Base-by-base conservation (phyloP, 2,888 invertebrate species). In the Drosophila quasianomalipes region DNA sequence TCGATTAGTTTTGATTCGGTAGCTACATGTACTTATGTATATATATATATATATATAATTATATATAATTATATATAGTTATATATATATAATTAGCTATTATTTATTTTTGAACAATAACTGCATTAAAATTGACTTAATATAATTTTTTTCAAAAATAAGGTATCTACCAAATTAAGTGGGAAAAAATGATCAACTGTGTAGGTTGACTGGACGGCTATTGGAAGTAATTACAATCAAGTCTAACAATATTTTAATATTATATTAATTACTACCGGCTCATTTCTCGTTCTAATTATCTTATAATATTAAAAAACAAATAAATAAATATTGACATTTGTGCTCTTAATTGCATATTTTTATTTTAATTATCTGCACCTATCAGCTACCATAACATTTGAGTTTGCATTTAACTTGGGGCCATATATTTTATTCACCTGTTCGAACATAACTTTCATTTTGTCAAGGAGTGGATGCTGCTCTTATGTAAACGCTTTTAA, bases 351-450 rank as follows among this genome's bases (percentile, higher is more conserved):
- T n/a, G n/a, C 41, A n/a, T 10, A 4, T n/a, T n/a, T n/a, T 5
- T 2, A 2, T 10, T 4, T 4, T 4, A 4, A n/a, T n/a, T 10
- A 41, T 10, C n/a, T 41, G 4, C n/a, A n/a, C 4, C 0, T n/a
- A 19, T 19, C 19, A 37, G 19, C 37, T 41, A 2, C n/a, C 4
- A 22, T 44, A 37, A 10, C 33, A 35, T 54, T 39, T 9, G 9
- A 39, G 19, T 39, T 39, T 19, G 19, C 39, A 9, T 19, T 39
- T 19, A 9, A 9, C 19, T 39, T 57, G 37, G 51, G 61, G 26
- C 37, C 26, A 60, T 54, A 57, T 54, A 72, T 88, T 85, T 88
- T 88, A 74, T 88, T 90, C 86, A 85, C 79, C 81, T 76, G 73
- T 63, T 60, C 19, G 47, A 37, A 39, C 39, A 60, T 67, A 77